Base-by-base conservation (phyloP, 1,140 invertebrate species). In the Ips nitidus region DNA sequence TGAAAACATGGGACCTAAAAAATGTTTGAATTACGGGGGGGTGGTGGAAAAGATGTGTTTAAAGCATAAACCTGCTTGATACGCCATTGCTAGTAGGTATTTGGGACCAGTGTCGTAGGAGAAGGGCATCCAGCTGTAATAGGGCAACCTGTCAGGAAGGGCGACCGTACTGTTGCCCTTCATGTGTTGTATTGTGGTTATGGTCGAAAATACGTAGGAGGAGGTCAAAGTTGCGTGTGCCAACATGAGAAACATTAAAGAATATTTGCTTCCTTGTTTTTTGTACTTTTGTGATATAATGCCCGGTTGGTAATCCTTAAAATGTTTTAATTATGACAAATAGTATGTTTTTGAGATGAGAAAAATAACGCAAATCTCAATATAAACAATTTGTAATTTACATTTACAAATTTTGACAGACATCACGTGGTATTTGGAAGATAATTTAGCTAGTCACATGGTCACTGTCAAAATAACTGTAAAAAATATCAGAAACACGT, bases 111-210 rank as follows among this genome's bases (percentile, higher is more conserved):
- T 78, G 50, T 72, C 57, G 56, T 73, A 71, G 38, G 52, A 37
- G 60, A 79, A 78, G 0, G 77, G 78, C 67, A 77, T 78, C 75
- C 77, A 78, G 58, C 74, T 76, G 38, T 73, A 77, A 55, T 77
- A 78, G 2, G 78, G 78, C 3, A 78, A 59, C 47, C 57, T 66
- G 1, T 59, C 36, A 4, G 69, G 71, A 5, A 74, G 65, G 7
- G 41, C 22, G 42, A 42, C 61, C 8, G 47, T 59, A 8, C 62
- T 56, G 62, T 70, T 63, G 1, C 36, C 50, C 22, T 22, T 22
- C 22, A 22, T 22, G 22, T 71, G 70, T 36, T 65, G 57, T 7
- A 72, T 22, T 1, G 70, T 63, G 36, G 71, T 70, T 2, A 76
- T 55, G 8, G 70, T 52, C 2, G 75, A 71, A 37, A 75, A 75